Evolutionary conservation across 2,113 vertebrate species (phyloP).

Genomic region (Chaenocephalus aceratus): DNA sequence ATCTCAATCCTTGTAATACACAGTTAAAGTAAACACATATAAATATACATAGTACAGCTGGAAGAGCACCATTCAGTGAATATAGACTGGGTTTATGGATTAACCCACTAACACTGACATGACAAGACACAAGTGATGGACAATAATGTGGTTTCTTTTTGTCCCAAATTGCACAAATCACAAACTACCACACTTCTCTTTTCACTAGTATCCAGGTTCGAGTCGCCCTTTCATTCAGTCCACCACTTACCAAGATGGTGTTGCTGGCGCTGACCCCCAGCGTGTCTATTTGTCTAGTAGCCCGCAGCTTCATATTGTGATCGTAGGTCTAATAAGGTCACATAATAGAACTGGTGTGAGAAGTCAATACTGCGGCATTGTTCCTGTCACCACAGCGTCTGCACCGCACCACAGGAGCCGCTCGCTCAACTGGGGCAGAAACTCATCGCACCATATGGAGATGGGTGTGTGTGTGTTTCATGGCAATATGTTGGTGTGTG

Average conservation of each 20-base stretch:
- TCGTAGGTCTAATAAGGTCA: conserved; percentile 66
- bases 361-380: conserved; percentile 67
- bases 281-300: conserved; percentile 33
- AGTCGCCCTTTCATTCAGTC: neutral
- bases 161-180: conserved; percentile 7
- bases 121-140: neutral
- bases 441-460: conserved; percentile 63
- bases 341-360: conserved; percentile 64
- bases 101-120: conserved; percentile 17
- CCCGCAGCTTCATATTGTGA: conserved; percentile 42
- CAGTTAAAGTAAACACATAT: no score
- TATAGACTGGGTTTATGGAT: neutral
- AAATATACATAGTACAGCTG: neutral
- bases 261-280: conserved; percentile 47
- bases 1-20: no score
- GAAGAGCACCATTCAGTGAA: no score
- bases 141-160: neutral
- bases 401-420: conserved; percentile 46
- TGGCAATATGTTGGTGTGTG: conserved; percentile 22
- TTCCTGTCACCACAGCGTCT: conserved; percentile 33
- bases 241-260: conserved; percentile 32
- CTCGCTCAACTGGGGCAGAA: conserved; percentile 70
- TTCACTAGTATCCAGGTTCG: conserved; percentile 19
- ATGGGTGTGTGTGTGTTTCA: conserved; percentile 38
- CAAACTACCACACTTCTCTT: conserved; percentile 35